phyloP scores from a whole-genome alignment of 2,797 vertebrate genomes.

The Denticeps clupeoides region DNA sequence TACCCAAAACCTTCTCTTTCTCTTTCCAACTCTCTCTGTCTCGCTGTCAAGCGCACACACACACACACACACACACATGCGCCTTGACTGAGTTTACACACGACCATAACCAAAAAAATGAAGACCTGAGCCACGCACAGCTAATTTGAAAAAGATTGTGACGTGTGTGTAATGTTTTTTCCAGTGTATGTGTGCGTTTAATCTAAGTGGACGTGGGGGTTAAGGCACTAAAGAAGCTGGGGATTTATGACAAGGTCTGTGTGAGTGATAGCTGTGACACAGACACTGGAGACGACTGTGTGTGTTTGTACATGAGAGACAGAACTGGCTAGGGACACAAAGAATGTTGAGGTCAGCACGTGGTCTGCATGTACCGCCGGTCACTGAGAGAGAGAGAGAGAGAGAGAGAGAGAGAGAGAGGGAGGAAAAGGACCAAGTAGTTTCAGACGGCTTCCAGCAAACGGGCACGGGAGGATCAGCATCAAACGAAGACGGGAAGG shows the following conservation, averaged over 20 bases:
- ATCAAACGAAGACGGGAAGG: not conserved
- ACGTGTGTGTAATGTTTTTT: constrained; percentile 20
- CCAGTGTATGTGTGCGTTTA: not conserved
- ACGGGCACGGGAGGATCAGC: no score
- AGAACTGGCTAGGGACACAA: constrained; percentile 18
- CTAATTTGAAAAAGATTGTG: constrained; percentile 24
- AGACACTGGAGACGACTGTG: not conserved
- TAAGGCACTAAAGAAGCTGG: constrained; percentile 12
- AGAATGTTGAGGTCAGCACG: constrained; percentile 38
- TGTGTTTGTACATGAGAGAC: constrained; percentile 13
- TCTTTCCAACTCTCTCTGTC: constrained; percentile 9
- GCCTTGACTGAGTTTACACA: not conserved
- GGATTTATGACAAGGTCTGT: constrained; percentile 8
- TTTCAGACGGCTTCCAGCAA: no score
- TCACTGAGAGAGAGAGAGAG: constrained; percentile 11
- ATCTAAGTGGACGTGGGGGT: constrained; percentile 14
- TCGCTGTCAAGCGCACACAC: constrained; percentile 2
- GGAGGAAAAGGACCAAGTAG: not conserved
- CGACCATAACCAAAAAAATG: not conserved
- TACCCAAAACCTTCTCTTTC: constrained; percentile 23
- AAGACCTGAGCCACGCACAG: constrained; percentile 10
- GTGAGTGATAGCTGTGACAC: constrained; percentile 7
- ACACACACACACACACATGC: constrained; percentile 19
- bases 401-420: not conserved
- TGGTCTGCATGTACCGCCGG: constrained; percentile 39